phyloP scores from a whole-genome alignment of 1,140 invertebrate species.

The Drosophila bocki region DNA sequence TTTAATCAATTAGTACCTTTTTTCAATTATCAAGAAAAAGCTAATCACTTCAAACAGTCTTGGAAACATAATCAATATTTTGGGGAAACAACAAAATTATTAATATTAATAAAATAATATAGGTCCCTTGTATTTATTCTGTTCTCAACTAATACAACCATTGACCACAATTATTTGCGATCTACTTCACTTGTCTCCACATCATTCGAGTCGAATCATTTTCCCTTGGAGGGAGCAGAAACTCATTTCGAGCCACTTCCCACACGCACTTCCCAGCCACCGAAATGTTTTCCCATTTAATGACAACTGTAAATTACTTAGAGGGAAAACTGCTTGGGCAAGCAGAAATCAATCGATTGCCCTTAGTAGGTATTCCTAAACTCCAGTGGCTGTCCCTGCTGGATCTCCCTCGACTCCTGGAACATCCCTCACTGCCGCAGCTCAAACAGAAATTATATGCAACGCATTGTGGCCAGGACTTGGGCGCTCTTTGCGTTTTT shows the following conservation, averaged over 20 bases:
- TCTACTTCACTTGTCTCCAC: background rate
- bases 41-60: too few relatives aligned
- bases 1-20: too few relatives aligned
- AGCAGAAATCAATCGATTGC: constrained; percentile 85
- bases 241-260: constrained; percentile 26
- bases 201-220: background rate
- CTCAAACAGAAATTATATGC: constrained; percentile 69
- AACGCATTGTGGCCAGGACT: constrained; percentile 60
- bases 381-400: constrained; percentile 31
- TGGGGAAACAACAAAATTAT: too few relatives aligned
- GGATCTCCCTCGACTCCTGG: background rate
- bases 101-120: background rate
- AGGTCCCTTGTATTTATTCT: too few relatives aligned
- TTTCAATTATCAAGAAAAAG: too few relatives aligned
- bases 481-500: constrained; percentile 47
- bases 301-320: constrained; percentile 76
- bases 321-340: constrained; percentile 62
- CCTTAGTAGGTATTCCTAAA: constrained; percentile 18
- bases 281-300: constrained; percentile 48
- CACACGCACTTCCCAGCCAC: constrained; percentile 14
- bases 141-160: background rate
- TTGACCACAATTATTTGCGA: background rate
- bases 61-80: too few relatives aligned
- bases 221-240: background rate
- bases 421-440: constrained; percentile 10